Evolutionary conservation across 1,140 invertebrate genomes (phyloP).

Genomic region (Agrilus planipennis): DNA sequence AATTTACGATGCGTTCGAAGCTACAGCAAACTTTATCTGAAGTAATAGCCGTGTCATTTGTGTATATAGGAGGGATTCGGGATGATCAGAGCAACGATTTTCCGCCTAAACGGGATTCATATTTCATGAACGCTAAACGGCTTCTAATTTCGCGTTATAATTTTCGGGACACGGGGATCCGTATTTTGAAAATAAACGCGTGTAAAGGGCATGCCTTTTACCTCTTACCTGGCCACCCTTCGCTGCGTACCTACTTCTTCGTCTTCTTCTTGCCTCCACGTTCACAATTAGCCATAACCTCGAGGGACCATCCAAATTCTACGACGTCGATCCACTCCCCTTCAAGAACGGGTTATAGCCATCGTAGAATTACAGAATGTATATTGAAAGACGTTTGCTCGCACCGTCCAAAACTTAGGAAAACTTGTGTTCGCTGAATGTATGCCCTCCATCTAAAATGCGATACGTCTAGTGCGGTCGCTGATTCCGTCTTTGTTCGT

Average conservation of each 20-base stretch:
- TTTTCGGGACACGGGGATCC: constrained; percentile 6
- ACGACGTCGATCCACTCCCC: constrained; percentile 19
- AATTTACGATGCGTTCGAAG: constrained; percentile 26
- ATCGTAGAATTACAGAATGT: constrained; percentile 24
- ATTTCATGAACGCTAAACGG: constrained; percentile 9
- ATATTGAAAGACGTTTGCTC: constrained; percentile 31
- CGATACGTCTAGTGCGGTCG: background rate
- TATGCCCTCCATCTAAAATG: constrained; percentile 7
- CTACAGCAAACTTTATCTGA: constrained; percentile 22
- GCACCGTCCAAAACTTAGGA: constrained; percentile 25
- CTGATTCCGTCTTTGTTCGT: too few species aligned
- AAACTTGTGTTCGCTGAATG: constrained; percentile 22
- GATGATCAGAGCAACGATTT: constrained; percentile 5
- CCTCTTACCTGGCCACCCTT: constrained; percentile 2
- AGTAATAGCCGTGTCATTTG: constrained; percentile 28
- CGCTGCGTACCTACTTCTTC: too few species aligned
- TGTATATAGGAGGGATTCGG: constrained; percentile 19
- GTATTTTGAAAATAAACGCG: constrained; percentile 2
- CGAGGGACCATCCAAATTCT: constrained; percentile 30
- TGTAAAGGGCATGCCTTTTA: background rate
- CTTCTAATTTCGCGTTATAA: constrained; percentile 7
- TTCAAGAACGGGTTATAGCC: constrained; percentile 22
- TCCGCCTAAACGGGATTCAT: constrained; percentile 10
- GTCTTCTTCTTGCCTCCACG: constrained; percentile 30
- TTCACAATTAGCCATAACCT: constrained; percentile 31